Evolutionary conservation across 2,113 vertebrate species (phyloP), one percentile per base, ranked within the genome.

Genomic region (Ochotona curzoniae): DNA sequence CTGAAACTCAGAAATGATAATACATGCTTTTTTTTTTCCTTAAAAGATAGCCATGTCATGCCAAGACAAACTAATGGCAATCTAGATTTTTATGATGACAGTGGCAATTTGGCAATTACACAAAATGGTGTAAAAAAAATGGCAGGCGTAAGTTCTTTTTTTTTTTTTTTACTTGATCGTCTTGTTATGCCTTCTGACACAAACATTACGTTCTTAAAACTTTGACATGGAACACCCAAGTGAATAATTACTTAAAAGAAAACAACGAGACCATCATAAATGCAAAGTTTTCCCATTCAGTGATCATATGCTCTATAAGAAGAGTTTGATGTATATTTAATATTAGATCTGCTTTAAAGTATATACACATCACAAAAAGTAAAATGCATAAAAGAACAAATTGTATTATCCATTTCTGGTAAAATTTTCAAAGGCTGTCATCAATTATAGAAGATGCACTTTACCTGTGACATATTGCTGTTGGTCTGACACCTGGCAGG

Each of bases 21-120:
- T 89, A 96, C 94, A 63, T 90, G 54, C 96, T 97, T 97, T 96
- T 95, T 97, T 97, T 97, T 96, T 95, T 97, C 6, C 38, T 96
- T 95, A 70, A 95, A 96, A 95, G 82, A 96, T 70, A 88, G 25
- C 17, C 51, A 63, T 69, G 32, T 83, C 63, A 91, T 92, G 96
- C 61, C 79, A 94, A 90, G 89, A 73, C 69, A 96, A 95, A 81
- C 63, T 83, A 75, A 57, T 79, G 35, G 64, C 74, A 96, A 89
- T n/a, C 12, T 90, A 54, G 6, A 70, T 30, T 96, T 93, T 93
- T 0, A 89, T 88, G 0, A 87, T 89, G 79, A 92, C 70, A 93
- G 93, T 60, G 35, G 80, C 89, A 0, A 93, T 91, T 95, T 94
- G 94, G 71, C 91, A 96, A 96, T 97, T 94, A 95, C 76, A 74